Percentiles rank a stretch among this genome's conserved stretches.
phyloP scores from a whole-genome alignment of 2,797 vertebrate genomes.

The Cetoscarus ocellatus region DNA sequence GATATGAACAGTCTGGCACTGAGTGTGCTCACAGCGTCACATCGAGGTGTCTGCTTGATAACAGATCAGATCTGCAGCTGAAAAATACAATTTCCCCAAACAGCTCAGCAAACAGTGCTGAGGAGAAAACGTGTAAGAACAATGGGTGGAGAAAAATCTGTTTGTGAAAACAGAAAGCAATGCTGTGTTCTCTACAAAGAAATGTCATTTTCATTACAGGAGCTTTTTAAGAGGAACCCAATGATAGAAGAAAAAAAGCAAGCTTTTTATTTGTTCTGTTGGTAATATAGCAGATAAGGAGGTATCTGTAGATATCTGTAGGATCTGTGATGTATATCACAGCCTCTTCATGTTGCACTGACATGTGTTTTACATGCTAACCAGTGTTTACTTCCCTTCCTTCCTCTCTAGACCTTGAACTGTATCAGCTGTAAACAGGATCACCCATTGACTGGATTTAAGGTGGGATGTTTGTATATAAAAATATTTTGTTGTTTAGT shows the following conservation, averaged over 20 bases:
- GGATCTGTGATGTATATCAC: conserved; percentile 40
- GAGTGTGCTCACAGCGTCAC: conserved; percentile 42
- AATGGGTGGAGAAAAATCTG: conserved; percentile 5
- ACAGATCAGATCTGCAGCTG: conserved; percentile 48
- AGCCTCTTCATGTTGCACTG: conserved; percentile 3
- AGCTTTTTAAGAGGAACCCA: conserved; percentile 46
- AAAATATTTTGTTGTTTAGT: conserved; percentile 62
- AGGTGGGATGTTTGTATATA: conserved; percentile 56
- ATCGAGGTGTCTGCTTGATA: conserved; percentile 50
- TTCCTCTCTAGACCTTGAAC: conserved; percentile 66
- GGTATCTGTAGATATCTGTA: conserved; percentile 29
- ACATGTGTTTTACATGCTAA: conserved; percentile 60
- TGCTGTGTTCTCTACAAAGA: conserved; percentile 7
- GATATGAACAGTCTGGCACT: conserved; percentile 48
- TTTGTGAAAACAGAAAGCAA: conserved; percentile 13
- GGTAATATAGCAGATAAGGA: conserved; percentile 40
- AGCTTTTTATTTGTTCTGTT: conserved; percentile 43
- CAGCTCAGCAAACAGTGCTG: conserved; percentile 23
- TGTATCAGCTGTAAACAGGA: conserved; percentile 74
- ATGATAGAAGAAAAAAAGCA: conserved; percentile 48
- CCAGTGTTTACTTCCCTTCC: conserved; percentile 67
- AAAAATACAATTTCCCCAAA: conserved; percentile 46
- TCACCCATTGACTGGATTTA: conserved; percentile 65
- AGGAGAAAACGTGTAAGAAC: conserved; percentile 11
- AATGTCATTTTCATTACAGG: conserved; percentile 44